Percentiles rank a stretch among this genome's conserved stretches.
Conservation (phyloP, 2,797 vertebrate genomes). For the Poeciliopsis infans region DNA sequence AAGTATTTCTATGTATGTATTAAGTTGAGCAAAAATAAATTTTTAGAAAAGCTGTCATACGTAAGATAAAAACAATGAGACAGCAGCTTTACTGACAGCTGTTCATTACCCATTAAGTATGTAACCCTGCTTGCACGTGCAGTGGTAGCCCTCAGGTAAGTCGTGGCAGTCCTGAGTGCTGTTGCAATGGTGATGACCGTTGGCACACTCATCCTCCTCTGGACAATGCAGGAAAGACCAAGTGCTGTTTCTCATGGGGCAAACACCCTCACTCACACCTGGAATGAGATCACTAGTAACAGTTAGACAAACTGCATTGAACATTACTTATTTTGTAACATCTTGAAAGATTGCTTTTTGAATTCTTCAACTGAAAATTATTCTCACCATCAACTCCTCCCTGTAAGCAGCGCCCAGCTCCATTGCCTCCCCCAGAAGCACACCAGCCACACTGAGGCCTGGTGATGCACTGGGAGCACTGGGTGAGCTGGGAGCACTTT, state of each 20-base stretch:
- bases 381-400: constrained; percentile 88
- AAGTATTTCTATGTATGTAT: neutral
- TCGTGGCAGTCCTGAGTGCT: constrained; percentile 92
- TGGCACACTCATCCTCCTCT: constrained; percentile 90
- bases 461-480: constrained; percentile 90
- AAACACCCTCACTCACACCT: constrained; percentile 81
- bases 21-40: neutral
- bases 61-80: neutral
- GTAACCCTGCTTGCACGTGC: constrained; percentile 91
- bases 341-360: neutral
- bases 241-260: constrained; percentile 80
- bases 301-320: neutral
- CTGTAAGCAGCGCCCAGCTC: constrained; percentile 87
- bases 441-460: constrained; percentile 95
- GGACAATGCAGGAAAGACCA: constrained; percentile 94
- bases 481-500: constrained; percentile 87
- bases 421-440: constrained; percentile 83
- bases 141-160: constrained; percentile 86
- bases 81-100: neutral
- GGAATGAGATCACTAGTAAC: neutral
- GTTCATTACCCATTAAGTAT: constrained; percentile 84
- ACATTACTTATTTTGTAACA: neutral
- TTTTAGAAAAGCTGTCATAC: neutral
- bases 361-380: constrained; percentile 2
- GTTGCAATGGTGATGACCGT: constrained; percentile 90